Evolutionary conservation across 2,797 vertebrate genomes (phyloP).

Genomic region (Ptychobarbus kaznakovi): DNA sequence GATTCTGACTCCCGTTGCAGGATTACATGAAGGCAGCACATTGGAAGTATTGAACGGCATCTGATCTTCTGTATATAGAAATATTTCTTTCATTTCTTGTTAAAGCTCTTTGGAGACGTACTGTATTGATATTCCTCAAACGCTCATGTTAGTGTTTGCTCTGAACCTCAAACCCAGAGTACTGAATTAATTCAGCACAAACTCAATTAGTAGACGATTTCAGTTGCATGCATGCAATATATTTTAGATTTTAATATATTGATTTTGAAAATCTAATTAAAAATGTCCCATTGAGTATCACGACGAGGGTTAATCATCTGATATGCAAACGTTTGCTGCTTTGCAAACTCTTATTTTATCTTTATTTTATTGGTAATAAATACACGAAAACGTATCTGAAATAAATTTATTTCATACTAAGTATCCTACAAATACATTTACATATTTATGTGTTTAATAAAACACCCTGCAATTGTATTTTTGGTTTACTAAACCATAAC

Average conservation of each 20-base stretch:
- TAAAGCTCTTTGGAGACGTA: not conserved
- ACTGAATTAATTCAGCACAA: not conserved
- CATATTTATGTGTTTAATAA: not conserved
- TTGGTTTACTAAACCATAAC: not conserved
- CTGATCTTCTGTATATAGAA: slow-evolving; percentile 4
- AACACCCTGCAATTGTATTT: not conserved
- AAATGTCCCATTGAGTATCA: not conserved
- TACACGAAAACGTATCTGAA: too few species aligned
- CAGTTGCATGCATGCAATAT: not conserved
- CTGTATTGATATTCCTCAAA: slow-evolving; percentile 1
- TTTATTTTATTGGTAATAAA: not conserved
- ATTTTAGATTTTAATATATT: not conserved
- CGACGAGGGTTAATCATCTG: not conserved
- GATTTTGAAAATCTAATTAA: not conserved
- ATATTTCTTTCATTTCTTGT: not conserved
- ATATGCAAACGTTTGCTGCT: not conserved
- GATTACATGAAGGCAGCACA: slow-evolving; percentile 3
- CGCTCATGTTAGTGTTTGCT: not conserved
- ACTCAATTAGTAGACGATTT: not conserved
- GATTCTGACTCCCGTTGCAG: slow-evolving; percentile 63
- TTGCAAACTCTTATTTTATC: not conserved
- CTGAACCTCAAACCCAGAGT: not conserved
- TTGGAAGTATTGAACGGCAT: slow-evolving; percentile 4
- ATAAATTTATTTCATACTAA: too few species aligned
- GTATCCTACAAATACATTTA: too few species aligned